Conservation (phyloP, 2,113 vertebrate species). For the Brachyistius frenatus region DNA sequence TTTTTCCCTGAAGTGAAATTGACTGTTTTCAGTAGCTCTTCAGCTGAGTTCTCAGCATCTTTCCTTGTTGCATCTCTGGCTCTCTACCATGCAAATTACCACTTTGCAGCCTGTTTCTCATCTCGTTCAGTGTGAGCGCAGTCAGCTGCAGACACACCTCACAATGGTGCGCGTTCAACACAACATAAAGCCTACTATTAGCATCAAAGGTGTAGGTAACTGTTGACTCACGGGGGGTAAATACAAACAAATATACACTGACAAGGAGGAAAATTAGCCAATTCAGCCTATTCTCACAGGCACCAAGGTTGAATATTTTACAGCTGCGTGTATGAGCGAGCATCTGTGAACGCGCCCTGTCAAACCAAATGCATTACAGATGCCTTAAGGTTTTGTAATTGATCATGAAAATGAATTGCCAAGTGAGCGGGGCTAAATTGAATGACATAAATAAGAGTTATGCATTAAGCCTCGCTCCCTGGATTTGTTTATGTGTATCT, state of each 20-base stretch:
- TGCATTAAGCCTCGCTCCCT: constrained; percentile 61
- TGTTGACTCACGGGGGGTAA: constrained; percentile 59
- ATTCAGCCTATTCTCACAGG: constrained; percentile 57
- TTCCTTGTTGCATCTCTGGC: too few species aligned
- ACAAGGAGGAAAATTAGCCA: constrained; percentile 63
- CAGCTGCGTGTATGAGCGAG: constrained; percentile 43
- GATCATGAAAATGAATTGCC: constrained; percentile 85
- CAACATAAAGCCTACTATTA: constrained; percentile 57
- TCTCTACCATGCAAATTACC: constrained; percentile 8
- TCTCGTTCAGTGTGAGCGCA: neutral
- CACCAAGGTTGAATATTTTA: constrained; percentile 59
- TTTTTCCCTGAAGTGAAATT: too few species aligned
- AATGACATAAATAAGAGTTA: constrained; percentile 85
- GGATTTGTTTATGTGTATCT: constrained; percentile 70
- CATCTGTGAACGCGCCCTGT: constrained; percentile 60
- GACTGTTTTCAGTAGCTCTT: too few species aligned
- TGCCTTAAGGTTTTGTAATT: constrained; percentile 84
- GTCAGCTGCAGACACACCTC: too few species aligned
- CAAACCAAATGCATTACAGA: constrained; percentile 76
- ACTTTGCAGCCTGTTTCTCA: constrained; percentile 23
- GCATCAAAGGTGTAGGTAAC: constrained; percentile 76
- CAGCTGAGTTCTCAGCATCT: too few species aligned
- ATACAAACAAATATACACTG: constrained; percentile 63
- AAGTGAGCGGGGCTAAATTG: constrained; percentile 79
- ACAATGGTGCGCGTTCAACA: neutral